phyloP scores from a whole-genome alignment of 2,113 vertebrate genomes.

The Gulo gulo region DNA sequence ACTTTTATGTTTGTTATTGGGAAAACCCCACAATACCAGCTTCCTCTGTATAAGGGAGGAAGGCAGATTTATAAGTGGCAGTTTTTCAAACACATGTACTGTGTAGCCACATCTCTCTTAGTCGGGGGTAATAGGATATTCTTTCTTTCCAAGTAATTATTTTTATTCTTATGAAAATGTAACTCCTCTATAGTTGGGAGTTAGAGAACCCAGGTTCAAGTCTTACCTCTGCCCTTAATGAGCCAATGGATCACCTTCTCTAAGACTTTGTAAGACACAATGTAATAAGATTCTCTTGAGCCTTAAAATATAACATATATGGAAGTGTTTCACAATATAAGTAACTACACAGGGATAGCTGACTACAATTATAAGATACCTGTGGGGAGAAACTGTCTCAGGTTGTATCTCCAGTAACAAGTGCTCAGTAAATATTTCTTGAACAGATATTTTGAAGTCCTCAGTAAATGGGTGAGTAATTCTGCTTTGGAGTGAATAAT shows the following conservation, averaged over 20 bases:
- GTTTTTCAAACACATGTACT: background rate
- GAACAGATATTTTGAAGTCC: background rate
- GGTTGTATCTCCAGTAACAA: background rate
- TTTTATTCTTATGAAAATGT: background rate
- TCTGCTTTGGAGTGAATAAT: conserved; percentile 17
- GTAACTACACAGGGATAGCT: background rate
- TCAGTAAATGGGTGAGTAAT: conserved; percentile 18
- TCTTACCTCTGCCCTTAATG: background rate
- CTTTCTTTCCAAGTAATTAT: background rate
- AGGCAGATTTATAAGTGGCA: background rate
- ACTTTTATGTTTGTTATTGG: background rate
- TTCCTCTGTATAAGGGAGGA: conserved; percentile 8
- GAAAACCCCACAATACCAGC: background rate
- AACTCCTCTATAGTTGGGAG: background rate
- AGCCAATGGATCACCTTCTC: background rate
- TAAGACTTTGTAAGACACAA: background rate
- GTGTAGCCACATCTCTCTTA: background rate
- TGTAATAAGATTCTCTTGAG: background rate
- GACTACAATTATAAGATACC: background rate
- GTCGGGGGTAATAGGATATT: background rate
- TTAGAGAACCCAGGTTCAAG: background rate
- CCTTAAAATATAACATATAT: background rate
- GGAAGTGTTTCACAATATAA: background rate
- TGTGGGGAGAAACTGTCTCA: background rate
- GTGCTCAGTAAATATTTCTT: background rate